phyloP scores from a whole-genome alignment of 2,888 invertebrate species.

The Bellardia bayeri region DNA sequence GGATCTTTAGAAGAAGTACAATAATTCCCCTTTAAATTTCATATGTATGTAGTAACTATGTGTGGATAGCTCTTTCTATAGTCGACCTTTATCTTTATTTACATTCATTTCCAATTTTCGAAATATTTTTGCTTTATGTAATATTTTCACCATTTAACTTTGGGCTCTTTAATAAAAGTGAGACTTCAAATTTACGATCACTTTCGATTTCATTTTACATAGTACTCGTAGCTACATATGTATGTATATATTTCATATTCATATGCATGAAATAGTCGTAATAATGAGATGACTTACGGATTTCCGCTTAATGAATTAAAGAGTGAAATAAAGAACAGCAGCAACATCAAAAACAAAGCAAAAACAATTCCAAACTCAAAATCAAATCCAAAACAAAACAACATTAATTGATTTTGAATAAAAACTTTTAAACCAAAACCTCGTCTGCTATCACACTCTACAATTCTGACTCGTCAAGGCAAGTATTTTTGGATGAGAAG shows the following conservation, averaged over 20 bases:
- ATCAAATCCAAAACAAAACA: slow-evolving; percentile 20
- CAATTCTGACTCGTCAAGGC: too few species aligned
- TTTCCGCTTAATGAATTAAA: slow-evolving; percentile 68
- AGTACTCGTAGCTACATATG: neutral
- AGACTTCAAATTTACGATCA: slow-evolving; percentile 52
- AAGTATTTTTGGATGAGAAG: too few species aligned
- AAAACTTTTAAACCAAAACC: neutral
- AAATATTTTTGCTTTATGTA: slow-evolving; percentile 29
- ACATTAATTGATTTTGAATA: slow-evolving; percentile 11
- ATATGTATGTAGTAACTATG: too few species aligned
- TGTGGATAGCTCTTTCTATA: neutral
- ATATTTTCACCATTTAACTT: slow-evolving; percentile 19
- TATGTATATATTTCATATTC: slow-evolving; percentile 32
- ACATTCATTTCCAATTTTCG: neutral
- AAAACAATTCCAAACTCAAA: neutral
- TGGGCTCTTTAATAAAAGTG: slow-evolving; percentile 33
- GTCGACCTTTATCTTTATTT: slow-evolving; percentile 1
- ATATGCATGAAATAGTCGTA: slow-evolving; percentile 49
- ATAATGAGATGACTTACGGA: slow-evolving; percentile 62
- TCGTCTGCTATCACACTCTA: too few species aligned
- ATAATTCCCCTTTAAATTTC: too few species aligned
- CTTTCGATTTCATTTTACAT: slow-evolving; percentile 60
- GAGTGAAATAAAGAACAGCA: slow-evolving; percentile 46
- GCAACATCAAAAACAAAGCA: slow-evolving; percentile 3
- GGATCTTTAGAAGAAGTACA: too few species aligned